These are phyloP conservation scores for Paralichthys olivaceus DNA, from an alignment of 2,113 vertebrate genomes.

Conservation along the genomic window DNA sequence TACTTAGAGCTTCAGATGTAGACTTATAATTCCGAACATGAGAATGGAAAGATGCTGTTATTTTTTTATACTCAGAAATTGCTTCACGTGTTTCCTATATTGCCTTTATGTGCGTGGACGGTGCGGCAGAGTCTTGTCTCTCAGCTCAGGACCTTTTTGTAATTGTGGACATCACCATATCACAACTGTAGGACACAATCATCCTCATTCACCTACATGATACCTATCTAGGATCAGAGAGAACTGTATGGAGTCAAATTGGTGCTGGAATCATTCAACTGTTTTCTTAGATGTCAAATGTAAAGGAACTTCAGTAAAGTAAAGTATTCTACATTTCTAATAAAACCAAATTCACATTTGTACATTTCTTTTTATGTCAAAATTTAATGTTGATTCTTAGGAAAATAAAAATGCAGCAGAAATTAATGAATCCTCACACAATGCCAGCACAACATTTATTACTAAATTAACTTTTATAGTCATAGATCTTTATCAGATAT, in stretches of 20 bases:
- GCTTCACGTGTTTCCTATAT: conserved; percentile 26
- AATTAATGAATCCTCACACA: background rate
- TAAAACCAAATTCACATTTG: background rate
- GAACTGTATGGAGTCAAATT: background rate
- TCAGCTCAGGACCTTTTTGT: conserved; percentile 31
- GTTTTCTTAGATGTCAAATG: background rate
- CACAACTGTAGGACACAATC: background rate
- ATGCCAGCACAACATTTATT: background rate
- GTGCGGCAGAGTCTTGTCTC: conserved; percentile 54
- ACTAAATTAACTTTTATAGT: background rate
- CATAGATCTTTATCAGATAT: background rate
- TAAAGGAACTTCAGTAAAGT: background rate
- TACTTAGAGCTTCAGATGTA: conserved; percentile 38
- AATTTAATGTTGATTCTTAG: background rate
- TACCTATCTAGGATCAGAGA: conserved; percentile 3
- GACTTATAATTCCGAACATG: conserved; percentile 36
- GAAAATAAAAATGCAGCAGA: conserved; percentile 1
- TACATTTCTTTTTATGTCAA: background rate
- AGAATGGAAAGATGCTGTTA: conserved; percentile 28
- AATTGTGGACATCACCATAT: background rate
- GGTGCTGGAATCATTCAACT: background rate
- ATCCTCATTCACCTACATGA: conserved; percentile 1
- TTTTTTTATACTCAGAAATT: conserved; percentile 58
- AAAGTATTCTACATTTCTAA: background rate
- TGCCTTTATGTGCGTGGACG: conserved; percentile 32